These are phyloP conservation scores for Pseudochromis fuscus DNA, from an alignment of 2,797 vertebrate genomes.

Conservation along the genomic window DNA sequence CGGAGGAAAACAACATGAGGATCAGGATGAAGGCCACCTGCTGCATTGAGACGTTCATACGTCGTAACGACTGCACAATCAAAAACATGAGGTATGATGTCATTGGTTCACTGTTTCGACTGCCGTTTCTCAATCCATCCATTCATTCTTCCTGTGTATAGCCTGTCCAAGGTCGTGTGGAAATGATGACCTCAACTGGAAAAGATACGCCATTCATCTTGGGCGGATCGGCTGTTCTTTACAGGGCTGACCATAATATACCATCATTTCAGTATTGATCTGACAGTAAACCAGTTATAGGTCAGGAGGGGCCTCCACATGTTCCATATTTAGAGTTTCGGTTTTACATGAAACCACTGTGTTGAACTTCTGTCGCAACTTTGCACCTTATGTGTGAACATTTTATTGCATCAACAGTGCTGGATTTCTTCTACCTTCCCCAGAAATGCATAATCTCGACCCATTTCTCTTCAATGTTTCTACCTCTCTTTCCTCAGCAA, in stretches of 20 bases:
- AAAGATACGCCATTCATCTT: not conserved
- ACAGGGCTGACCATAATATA: not conserved
- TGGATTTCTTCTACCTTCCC: slow-evolving; percentile 29
- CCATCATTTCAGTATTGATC: not conserved
- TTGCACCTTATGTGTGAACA: slow-evolving; percentile 1
- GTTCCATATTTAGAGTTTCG: not conserved
- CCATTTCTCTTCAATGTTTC: slow-evolving; percentile 35
- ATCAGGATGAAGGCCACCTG: too few species aligned
- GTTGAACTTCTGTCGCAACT: slow-evolving; percentile 4
- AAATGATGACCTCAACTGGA: not conserved
- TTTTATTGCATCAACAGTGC: slow-evolving; percentile 16
- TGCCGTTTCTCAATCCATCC: not conserved
- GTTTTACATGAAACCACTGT: not conserved
- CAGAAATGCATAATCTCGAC: slow-evolving; percentile 44
- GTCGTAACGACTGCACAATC: not conserved
- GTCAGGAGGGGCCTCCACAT: not conserved
- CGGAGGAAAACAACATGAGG: too few species aligned
- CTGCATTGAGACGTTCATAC: not conserved
- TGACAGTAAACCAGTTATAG: not conserved
- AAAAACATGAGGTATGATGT: not conserved
- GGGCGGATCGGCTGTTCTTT: not conserved
- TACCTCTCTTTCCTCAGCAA: slow-evolving; percentile 32
- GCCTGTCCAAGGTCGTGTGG: not conserved
- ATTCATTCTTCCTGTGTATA: not conserved
- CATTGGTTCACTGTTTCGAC: too few species aligned